Base-by-base conservation (phyloP, 2,113 vertebrate species). In the Pelodiscus sinensis region DNA sequence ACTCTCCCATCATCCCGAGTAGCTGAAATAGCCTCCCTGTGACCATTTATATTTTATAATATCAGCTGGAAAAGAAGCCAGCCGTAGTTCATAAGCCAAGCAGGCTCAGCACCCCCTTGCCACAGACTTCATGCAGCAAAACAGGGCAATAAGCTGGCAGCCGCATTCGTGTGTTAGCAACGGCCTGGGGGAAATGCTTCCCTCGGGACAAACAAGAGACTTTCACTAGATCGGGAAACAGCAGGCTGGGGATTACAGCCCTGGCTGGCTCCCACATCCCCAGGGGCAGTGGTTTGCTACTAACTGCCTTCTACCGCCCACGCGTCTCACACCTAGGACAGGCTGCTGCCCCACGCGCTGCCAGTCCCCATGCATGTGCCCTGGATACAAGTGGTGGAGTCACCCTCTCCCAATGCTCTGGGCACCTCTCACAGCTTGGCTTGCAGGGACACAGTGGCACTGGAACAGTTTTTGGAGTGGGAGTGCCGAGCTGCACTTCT, bases 101-200 rank as follows among this genome's bases (percentile, higher is more conserved):
- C 15, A 13, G 44, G 24, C 56, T 84, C 57, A 5, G 58, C 18
- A 8, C 52, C 31, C 2, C 2, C 21, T 56, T n/a, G 60, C 8
- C 73, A 4, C 0, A 82, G n/a, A 12, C 11, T 44, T 81, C 79
- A 35, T 58, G 65, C 22, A 14, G 55, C 88, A 86, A 38, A 87
- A 79, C 52, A 68, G 82, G 82, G n/a, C 73, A 71, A 91, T 52
- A 82, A 78, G 52, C 38, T 12, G 24, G 79, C 54, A 81, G 87
- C 57, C 0, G 0, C 0, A 0, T 44, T 38, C 54, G 44, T 1
- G 1, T 11, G 1, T 13, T 57, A 84, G 87, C 83, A 81, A 58
- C 38, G 57, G 58, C 71, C 24, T 3, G 51, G 27, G 84, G 60
- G 57, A 94, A 31, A 50, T 24, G 22, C 60, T 79, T 81, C 54